Percentiles rank a stretch among this genome's conserved stretches.
Conservation (phyloP, 2,888 invertebrate genomes). For the Shargacucullia verbasci region DNA sequence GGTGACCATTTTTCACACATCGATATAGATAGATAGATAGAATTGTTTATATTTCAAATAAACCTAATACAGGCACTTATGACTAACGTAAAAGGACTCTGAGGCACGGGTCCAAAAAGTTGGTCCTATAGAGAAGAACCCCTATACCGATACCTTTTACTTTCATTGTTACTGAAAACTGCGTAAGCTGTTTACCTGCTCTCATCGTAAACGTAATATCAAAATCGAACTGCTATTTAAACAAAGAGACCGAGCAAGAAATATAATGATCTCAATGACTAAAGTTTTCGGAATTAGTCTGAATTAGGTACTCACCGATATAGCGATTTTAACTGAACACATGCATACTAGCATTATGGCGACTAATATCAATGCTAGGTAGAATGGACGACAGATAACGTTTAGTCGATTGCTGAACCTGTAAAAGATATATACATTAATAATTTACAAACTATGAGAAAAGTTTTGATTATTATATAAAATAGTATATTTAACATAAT, state of each 20-base stretch:
- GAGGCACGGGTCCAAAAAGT: too few species aligned
- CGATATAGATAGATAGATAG: too few species aligned
- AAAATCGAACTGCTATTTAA: constrained; percentile 22
- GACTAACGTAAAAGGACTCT: too few species aligned
- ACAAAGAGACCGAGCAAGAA: constrained; percentile 35
- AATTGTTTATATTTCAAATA: too few species aligned
- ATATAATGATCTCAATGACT: constrained; percentile 32
- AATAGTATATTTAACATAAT: not conserved
- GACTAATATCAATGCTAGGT: constrained; percentile 76
- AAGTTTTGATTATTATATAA: constrained; percentile 1
- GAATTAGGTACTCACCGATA: constrained; percentile 84
- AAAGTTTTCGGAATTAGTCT: constrained; percentile 27
- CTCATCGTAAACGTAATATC: constrained; percentile 9
- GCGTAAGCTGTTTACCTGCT: too few species aligned
- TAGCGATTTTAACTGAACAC: constrained; percentile 83
- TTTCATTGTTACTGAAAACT: too few species aligned
- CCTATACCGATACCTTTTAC: too few species aligned
- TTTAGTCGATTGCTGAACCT: constrained; percentile 81
- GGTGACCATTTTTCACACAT: too few species aligned
- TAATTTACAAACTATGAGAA: constrained; percentile 6
- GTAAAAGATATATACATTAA: constrained; percentile 43
- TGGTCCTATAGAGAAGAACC: too few species aligned
- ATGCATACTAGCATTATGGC: constrained; percentile 80
- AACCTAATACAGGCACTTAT: too few species aligned
- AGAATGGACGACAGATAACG: constrained; percentile 78